Evolutionary conservation across 2,888 invertebrate species (phyloP).

Genomic region (Orthosia gracilis): DNA sequence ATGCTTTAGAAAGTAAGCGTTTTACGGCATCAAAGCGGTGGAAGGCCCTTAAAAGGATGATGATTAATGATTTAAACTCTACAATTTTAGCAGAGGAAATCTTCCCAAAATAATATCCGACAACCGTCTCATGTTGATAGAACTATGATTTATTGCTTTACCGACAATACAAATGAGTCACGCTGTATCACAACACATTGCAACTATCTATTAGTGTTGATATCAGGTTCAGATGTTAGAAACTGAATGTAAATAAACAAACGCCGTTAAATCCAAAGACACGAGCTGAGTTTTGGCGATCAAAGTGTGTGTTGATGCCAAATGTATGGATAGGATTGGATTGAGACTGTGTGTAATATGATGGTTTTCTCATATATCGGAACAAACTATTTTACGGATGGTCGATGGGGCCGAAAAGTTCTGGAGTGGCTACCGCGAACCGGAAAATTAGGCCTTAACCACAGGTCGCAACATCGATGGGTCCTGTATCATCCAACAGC

Average conservation of each 20-base stretch:
- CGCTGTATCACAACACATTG: background rate
- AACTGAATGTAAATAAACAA: constrained; percentile 46
- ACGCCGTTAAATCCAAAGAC: constrained; percentile 1
- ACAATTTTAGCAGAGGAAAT: too few species aligned
- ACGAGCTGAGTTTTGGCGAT: constrained; percentile 47
- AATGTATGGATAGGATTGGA: background rate
- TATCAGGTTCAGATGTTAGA: constrained; percentile 6
- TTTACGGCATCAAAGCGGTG: too few species aligned
- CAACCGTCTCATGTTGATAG: background rate
- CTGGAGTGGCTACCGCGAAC: too few species aligned
- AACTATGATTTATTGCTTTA: background rate
- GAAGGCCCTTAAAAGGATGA: too few species aligned
- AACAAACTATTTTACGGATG: too few species aligned
- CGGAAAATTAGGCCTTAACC: too few species aligned
- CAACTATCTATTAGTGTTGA: too few species aligned
- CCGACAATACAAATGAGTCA: constrained; percentile 11
- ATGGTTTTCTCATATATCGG: background rate
- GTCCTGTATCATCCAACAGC: too few species aligned
- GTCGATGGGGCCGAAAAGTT: too few species aligned
- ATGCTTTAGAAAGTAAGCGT: too few species aligned
- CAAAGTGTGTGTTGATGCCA: constrained; percentile 37
- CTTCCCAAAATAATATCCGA: constrained; percentile 3
- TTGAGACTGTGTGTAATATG: constrained; percentile 5
- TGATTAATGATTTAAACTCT: too few species aligned
- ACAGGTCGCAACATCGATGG: too few species aligned